Evolutionary conservation across 2,888 invertebrate genomes (phyloP), one percentile per base, ranked within the genome.

Genomic region (Drosophila rellima): DNA sequence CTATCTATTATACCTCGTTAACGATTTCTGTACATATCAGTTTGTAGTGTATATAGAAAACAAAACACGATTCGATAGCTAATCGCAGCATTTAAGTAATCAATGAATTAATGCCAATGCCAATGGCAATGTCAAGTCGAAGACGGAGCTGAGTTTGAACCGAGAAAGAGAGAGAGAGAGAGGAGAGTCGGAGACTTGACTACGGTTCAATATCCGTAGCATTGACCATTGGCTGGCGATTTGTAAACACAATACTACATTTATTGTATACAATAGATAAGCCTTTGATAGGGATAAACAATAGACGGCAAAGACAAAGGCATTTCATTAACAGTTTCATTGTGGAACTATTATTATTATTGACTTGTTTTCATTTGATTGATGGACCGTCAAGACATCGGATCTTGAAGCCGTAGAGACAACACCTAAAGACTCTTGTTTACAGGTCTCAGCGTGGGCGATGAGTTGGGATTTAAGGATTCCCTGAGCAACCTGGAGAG

Each of bases 381-480:
- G 74, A 73, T 72, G 62, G 47, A 44, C 23, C 57, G 39, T 50
- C 51, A 44, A 44, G 44, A 55, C 1, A 44, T 13, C 18, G 18
- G 2, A n/a, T 18, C 50, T 10, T 31, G 11, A 52, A 11, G 29
- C 31, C 29, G 10, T 37, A 31, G 47, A 63, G 51, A 54, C 52
- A 5, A 23, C 15, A 64, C 3, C 26, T 60, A 68, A 80, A n/a
- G 10, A 47, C 56, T 15, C 60, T 69, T 64, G 48, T 23, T 76
- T 82, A 29, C 70, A 96, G 97, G 97, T 79, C 96, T 97, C 92
- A 96, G 96, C 90, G 93, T 97, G 15, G 97, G 97, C 15, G 97
- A 97, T 89, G 97, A 97, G 91, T 93, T 97, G 68, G 97, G 97
- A 26, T 97, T 97, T 90, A 94, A 95, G 77, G 96, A 97, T 89